Conservation (phyloP, 2,797 vertebrate genomes). For the Xiphophorus birchmanni region DNA sequence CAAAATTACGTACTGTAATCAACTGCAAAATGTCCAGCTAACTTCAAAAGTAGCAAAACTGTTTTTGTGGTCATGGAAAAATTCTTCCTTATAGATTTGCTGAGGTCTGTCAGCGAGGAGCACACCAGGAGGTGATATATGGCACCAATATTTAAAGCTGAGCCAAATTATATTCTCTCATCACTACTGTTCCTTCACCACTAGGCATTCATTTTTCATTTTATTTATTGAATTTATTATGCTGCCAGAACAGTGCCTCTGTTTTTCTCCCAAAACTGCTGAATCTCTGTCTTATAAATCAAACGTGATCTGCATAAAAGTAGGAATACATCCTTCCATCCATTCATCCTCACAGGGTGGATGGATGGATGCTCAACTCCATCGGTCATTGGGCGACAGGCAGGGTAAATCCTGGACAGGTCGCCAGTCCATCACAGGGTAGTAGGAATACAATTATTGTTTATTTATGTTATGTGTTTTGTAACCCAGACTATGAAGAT, state of each 20-base stretch:
- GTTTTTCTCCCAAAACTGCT: background rate
- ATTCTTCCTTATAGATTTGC: conserved; percentile 52
- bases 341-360: background rate
- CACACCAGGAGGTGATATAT: conserved; percentile 67
- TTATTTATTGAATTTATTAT: background rate
- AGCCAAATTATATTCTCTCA: background rate
- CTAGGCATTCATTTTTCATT: background rate
- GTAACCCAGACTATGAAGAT: background rate
- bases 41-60: conserved; percentile 33
- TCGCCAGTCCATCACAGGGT: no score
- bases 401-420: no score
- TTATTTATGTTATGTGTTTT: background rate
- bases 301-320: background rate
- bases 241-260: background rate
- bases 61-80: conserved; percentile 58
- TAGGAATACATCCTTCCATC: background rate
- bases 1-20: conserved; percentile 2
- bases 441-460: background rate
- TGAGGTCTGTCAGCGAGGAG: conserved; percentile 50
- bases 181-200: background rate
- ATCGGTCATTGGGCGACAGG: no score
- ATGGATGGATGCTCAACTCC: background rate
- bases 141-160: conserved; percentile 44
- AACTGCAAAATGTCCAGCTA: conserved; percentile 7
- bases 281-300: background rate